phyloP scores from a whole-genome alignment of 2,113 vertebrate genomes.

The Donacobius atricapilla region DNA sequence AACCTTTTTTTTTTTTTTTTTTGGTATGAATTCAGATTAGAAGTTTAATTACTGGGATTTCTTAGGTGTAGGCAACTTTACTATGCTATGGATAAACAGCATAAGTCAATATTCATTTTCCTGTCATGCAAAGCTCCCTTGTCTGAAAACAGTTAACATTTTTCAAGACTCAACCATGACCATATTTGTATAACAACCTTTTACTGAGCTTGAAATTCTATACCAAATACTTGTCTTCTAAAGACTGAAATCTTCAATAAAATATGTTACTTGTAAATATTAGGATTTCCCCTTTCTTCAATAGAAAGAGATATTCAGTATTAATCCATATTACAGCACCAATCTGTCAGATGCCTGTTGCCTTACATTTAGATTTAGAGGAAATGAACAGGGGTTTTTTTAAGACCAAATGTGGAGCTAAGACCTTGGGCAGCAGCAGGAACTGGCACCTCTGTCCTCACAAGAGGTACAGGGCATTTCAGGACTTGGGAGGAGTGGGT shows the following conservation, averaged over 20 bases:
- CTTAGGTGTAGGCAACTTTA: conserved; percentile 47
- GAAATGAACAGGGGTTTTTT: neutral
- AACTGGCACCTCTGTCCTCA: neutral
- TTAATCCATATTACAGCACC: neutral
- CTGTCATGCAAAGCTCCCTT: neutral
- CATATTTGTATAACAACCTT: conserved; percentile 30
- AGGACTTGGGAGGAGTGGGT: neutral
- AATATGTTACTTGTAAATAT: neutral
- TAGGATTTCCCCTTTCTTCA: conserved; percentile 23
- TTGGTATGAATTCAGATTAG: neutral
- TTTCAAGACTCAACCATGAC: conserved; percentile 11
- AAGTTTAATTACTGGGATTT: conserved; percentile 19
- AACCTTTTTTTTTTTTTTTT: neutral
- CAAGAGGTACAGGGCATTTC: neutral
- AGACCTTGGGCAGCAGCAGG: neutral
- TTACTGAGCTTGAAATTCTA: conserved; percentile 28
- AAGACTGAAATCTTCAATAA: conserved; percentile 47
- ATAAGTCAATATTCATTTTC: conserved; percentile 17
- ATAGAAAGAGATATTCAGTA: neutral
- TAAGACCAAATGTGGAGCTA: neutral
- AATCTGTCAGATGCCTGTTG: neutral
- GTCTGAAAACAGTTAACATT: conserved; percentile 29
- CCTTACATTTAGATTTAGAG: neutral
- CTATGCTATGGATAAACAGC: neutral
- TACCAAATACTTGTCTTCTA: conserved; percentile 42